Evolutionary conservation across 2,113 vertebrate genomes (phyloP).

Genomic region (Rynchops niger): DNA sequence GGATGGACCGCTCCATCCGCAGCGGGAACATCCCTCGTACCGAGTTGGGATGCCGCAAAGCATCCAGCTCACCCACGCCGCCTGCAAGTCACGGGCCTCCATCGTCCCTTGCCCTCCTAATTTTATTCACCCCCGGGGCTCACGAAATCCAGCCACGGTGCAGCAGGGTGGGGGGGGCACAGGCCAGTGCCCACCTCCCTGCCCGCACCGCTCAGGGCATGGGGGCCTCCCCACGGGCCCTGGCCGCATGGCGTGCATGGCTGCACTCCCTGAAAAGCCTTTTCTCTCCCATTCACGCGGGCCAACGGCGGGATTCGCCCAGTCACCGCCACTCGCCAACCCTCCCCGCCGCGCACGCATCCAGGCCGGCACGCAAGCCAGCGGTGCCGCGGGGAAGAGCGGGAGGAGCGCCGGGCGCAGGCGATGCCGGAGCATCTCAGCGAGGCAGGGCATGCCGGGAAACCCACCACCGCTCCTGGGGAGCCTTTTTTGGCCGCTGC

Average conservation of each 20-base stretch:
- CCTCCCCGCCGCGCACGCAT: accelerated
- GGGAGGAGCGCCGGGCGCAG: accelerated
- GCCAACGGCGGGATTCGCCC: background rate
- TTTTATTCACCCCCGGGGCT: background rate
- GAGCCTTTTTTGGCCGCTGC: background rate
- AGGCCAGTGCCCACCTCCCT: background rate
- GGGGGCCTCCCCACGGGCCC: background rate
- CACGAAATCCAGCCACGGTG: too few species aligned
- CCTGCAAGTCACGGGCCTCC: background rate
- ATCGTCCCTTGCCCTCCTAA: background rate
- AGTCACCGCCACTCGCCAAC: accelerated
- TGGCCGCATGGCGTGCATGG: background rate
- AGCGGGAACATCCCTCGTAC: accelerated
- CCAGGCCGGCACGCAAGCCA: background rate
- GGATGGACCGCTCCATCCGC: accelerated
- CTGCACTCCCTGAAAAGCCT: constrained; percentile 27
- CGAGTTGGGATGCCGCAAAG: background rate
- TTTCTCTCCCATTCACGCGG: background rate
- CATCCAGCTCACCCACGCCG: background rate
- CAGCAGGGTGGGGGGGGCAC: background rate
- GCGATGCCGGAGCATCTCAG: accelerated
- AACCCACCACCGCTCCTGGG: background rate
- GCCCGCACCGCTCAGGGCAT: accelerated
- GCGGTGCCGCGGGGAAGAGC: accelerated
- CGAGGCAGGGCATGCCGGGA: accelerated